Evolutionary conservation across 2,797 vertebrate species (phyloP).

Genomic region (Cirrhinus mrigala): DNA sequence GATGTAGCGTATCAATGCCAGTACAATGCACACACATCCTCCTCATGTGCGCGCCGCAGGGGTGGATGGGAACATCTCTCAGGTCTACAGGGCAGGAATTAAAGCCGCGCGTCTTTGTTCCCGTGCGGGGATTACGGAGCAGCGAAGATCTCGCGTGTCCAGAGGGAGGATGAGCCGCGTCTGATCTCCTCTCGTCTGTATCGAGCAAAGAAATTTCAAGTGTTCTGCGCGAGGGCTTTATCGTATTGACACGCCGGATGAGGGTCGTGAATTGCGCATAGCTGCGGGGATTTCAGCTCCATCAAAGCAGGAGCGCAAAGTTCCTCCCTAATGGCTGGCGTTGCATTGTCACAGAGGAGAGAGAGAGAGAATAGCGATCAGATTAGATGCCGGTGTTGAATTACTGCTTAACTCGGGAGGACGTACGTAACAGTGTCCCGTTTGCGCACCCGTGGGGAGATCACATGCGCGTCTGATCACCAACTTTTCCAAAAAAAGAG

Average conservation of each 20-base stretch:
- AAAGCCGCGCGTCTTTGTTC: conserved; percentile 65
- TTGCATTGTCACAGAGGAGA: not conserved
- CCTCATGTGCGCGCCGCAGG: conserved; percentile 71
- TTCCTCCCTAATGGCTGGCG: conserved; percentile 12
- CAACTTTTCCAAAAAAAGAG: conserved; percentile 71
- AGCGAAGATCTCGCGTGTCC: conserved; percentile 40
- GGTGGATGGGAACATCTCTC: conserved; percentile 43
- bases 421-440: conserved; percentile 19
- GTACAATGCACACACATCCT: conserved; percentile 68
- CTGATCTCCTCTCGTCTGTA: conserved; percentile 32
- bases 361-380: conserved; percentile 1
- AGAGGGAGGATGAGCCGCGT: conserved; percentile 32
- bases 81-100: conserved; percentile 62
- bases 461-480: conserved; percentile 76
- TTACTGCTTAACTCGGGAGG: conserved; percentile 17
- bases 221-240: conserved; percentile 22
- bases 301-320: not conserved
- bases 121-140: conserved; percentile 48
- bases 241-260: conserved; percentile 24
- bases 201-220: conserved; percentile 1
- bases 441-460: conserved; percentile 72
- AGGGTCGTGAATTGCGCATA: not conserved
- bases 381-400: conserved; percentile 13
- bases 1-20: conserved; percentile 85
- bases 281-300: conserved; percentile 12